phyloP scores from a whole-genome alignment of 2,888 invertebrate species.

The Sesia apiformis region DNA sequence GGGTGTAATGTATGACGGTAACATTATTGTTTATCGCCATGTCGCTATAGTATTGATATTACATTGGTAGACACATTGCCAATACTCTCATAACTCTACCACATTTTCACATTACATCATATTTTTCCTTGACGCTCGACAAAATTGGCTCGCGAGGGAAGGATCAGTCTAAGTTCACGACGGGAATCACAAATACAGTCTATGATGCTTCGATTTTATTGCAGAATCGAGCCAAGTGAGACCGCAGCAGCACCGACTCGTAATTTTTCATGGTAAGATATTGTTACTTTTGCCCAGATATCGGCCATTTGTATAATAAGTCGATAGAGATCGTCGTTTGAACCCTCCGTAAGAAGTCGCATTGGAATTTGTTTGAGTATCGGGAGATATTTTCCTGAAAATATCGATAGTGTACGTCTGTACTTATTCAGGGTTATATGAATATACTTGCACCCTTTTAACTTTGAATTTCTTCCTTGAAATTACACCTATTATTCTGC shows the following conservation, averaged over 20 bases:
- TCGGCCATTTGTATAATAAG: conserved; percentile 64
- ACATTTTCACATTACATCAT: conserved; percentile 22
- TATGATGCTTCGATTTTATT: conserved; percentile 46
- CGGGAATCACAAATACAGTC: conserved; percentile 36
- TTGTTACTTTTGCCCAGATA: conserved; percentile 52
- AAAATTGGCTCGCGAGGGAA: conserved; percentile 34
- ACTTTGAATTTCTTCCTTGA: too few relatives aligned
- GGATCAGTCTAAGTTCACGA: conserved; percentile 23
- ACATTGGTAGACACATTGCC: conserved; percentile 5
- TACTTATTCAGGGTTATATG: too few relatives aligned
- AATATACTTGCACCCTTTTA: too few relatives aligned
- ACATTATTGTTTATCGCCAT: conserved; percentile 7
- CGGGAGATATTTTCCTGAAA: conserved; percentile 20
- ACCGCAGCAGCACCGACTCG: conserved; percentile 38
- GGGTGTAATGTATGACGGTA: conserved; percentile 5
- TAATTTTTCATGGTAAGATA: conserved; percentile 58
- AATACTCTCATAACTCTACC: conserved; percentile 14
- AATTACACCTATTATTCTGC: too few relatives aligned
- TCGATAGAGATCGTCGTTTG: conserved; percentile 53
- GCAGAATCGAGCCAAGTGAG: conserved; percentile 38
- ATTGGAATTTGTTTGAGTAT: conserved; percentile 36
- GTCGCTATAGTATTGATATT: conserved; percentile 7
- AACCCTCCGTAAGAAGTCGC: conserved; percentile 36
- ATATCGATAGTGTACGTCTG: conserved; percentile 8
- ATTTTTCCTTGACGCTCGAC: conserved; percentile 18